Conservation (phyloP, 2,113 vertebrate genomes). For the Corydoras maculifer region DNA sequence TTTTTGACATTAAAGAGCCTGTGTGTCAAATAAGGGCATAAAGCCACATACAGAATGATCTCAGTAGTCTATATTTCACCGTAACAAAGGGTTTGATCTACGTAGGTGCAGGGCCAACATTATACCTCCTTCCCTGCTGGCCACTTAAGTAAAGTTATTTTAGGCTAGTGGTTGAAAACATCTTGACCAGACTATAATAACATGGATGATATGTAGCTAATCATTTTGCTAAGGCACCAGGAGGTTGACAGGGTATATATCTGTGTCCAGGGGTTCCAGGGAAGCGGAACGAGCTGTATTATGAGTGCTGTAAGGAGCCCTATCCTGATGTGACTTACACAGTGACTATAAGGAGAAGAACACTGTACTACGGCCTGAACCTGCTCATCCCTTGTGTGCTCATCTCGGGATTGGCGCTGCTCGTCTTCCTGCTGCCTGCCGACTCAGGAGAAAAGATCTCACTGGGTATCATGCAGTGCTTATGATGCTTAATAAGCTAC, state of each 20-base stretch:
- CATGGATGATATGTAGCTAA: neutral
- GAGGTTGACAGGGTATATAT: neutral
- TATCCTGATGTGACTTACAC: constrained; percentile 87
- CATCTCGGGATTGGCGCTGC: constrained; percentile 80
- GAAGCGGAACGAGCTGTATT: constrained; percentile 82
- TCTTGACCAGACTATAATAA: neutral
- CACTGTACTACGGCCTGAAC: constrained; percentile 85
- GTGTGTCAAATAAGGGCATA: no score
- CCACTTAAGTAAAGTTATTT: no score
- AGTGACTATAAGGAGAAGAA: constrained; percentile 80
- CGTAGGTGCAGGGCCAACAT: no score
- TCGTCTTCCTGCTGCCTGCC: constrained; percentile 83
- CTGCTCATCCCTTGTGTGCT: constrained; percentile 83
- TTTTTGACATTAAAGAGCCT: no score
- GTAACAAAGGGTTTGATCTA: no score
- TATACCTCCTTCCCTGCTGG: no score
- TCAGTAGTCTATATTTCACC: no score
- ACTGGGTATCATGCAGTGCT: constrained; percentile 52
- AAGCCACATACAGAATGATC: no score
- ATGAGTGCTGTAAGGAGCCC: constrained; percentile 86
- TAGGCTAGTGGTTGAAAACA: no score
- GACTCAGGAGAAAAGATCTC: constrained; percentile 88
- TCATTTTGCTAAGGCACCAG: neutral
- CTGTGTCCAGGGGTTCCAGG: constrained; percentile 70
- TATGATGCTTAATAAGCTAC: no score